Evolutionary conservation across 1,140 invertebrate species (phyloP).

Genomic region (Panagrolaimus sp.): DNA sequence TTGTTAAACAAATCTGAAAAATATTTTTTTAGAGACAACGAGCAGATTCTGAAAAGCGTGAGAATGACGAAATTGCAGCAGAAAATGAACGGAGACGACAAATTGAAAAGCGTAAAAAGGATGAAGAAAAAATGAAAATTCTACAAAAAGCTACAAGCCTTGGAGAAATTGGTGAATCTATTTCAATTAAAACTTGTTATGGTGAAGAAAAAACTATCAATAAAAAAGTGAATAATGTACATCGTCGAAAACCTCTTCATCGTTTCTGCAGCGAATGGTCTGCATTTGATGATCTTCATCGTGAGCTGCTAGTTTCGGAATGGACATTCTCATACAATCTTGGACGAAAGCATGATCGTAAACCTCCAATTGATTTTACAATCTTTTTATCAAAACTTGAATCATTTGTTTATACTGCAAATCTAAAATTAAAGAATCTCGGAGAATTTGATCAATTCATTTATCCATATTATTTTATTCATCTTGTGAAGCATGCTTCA

Average conservation of each 20-base stretch:
- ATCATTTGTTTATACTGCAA: background rate
- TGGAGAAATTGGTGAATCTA: conserved; percentile 4
- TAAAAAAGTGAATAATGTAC: background rate
- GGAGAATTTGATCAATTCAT: background rate
- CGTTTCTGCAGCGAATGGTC: conserved; percentile 7
- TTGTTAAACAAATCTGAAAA: too few relatives aligned
- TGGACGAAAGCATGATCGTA: background rate
- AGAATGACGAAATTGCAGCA: background rate
- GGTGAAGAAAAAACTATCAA: background rate
- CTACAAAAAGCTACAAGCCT: background rate
- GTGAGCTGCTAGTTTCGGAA: background rate
- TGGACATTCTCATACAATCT: background rate
- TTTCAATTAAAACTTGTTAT: background rate
- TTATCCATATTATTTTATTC: background rate
- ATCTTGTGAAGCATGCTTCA: background rate
- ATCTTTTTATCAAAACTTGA: background rate
- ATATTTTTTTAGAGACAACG: background rate
- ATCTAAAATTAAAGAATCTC: background rate
- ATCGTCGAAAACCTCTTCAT: background rate
- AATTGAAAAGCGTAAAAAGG: background rate
- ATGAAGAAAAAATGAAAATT: conserved; percentile 8
- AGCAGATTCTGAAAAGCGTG: background rate
- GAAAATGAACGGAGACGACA: background rate
- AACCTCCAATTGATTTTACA: background rate
- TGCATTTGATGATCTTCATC: background rate